Base-by-base conservation (phyloP, 2,113 vertebrate species). In the Channa maculata region DNA sequence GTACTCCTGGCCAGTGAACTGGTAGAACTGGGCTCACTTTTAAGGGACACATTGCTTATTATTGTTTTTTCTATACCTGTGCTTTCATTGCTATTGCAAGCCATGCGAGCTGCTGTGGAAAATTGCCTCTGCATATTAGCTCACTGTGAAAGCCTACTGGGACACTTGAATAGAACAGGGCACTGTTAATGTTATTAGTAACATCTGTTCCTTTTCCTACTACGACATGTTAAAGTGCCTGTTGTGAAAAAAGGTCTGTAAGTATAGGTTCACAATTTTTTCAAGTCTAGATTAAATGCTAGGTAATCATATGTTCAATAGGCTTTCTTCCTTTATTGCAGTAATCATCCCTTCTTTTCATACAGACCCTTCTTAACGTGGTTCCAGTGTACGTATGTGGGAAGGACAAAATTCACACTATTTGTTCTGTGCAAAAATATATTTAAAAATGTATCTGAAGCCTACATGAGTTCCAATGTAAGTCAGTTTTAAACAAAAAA, bases 91-190 rank as follows among this genome's bases (percentile, higher is more conserved):
- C n/a, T 48, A 24, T 12, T 13, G 37, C 7, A 6, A 71, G 49
- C 37, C 53, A 49, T 38, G 50, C 14, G 4, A 5, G 14, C 15
- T 34, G n/a, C 38, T 13, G 12, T 45, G 49, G 48, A 52, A 44
- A 37, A 61, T 44, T 1, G 36, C 60, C 54, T 57, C 34, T 50
- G 34, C 44, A 11, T 10, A 1, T 7, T 68, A 37, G 9, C 57
- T 63, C 14, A 58, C 44, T 61, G 52, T 74, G 12, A 57, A 13
- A 43, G 6, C 34, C 66, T n/a, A 10, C 37, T 45, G 48, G 46
- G 52, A 12, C n/a, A 70, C 10, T 8, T 62, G 9, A 43, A 14
- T 46, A 7, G 52, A 65, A 37, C 51, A 41, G 51, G n/a, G 11
- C 37, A 46, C 36, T 39, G n/a, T 12, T 64, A 6, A 33, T 59